phyloP scores from a whole-genome alignment of 2,113 vertebrate genomes.

The Antechinus stuartii region DNA sequence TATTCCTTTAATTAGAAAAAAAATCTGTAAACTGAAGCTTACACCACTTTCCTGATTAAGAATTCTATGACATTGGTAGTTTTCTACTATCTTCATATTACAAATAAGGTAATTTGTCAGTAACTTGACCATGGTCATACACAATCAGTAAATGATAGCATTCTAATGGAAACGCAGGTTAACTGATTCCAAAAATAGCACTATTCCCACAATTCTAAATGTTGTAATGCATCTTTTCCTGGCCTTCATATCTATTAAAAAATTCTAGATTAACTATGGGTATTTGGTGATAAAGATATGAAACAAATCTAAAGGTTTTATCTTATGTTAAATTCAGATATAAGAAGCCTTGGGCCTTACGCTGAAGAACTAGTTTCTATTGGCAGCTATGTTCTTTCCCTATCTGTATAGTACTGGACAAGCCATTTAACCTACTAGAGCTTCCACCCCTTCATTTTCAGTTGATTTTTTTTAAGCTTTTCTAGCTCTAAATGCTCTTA shows the following conservation, averaged over 20 bases:
- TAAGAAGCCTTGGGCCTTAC: background rate
- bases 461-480: background rate
- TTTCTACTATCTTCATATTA: background rate
- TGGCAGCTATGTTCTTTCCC: background rate
- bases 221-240: background rate
- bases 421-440: background rate
- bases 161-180: background rate
- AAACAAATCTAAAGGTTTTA: constrained; percentile 12
- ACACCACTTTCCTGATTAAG: background rate
- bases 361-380: background rate
- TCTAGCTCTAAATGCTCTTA: background rate
- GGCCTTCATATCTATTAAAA: background rate
- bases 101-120: background rate
- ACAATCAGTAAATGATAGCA: background rate
- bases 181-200: background rate
- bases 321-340: background rate
- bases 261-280: background rate
- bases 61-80: background rate
- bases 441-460: background rate
- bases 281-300: background rate
- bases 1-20: background rate
- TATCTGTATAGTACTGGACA: constrained; percentile 16
- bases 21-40: background rate
- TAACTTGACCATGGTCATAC: background rate
- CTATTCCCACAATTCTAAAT: background rate